Conservation (phyloP, 1,140 invertebrate genomes). For the Lethocerus indicus region DNA sequence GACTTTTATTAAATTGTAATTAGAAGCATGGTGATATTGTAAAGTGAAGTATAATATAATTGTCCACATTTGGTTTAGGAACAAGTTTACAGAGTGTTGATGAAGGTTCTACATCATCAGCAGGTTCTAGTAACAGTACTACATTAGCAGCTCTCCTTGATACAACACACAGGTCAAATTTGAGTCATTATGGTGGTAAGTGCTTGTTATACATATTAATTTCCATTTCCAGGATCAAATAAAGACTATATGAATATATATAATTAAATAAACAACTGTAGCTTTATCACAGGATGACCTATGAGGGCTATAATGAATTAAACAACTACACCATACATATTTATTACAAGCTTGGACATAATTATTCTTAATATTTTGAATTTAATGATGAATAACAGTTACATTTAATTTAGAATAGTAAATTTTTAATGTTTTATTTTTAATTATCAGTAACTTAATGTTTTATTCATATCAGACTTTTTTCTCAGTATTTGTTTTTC, state of each 20-base stretch:
- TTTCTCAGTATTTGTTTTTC: too few species aligned
- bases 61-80: too few species aligned
- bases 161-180: constrained; percentile 7
- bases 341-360: neutral
- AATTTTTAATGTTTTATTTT: too few species aligned
- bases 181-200: neutral
- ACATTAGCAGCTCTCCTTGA: constrained; percentile 21
- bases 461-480: too few species aligned
- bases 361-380: too few species aligned
- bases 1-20: too few species aligned
- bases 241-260: neutral
- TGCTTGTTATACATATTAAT: neutral
- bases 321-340: neutral
- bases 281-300: too few species aligned
- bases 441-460: too few species aligned
- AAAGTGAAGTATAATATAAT: too few species aligned
- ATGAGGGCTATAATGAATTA: neutral
- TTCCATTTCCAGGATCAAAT: neutral
- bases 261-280: neutral
- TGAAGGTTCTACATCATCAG: constrained; percentile 14
- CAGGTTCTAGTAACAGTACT: constrained; percentile 28
- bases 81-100: constrained; percentile 3
- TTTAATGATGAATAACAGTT: too few species aligned
- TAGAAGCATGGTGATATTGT: too few species aligned
- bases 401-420: too few species aligned